phyloP scores from a whole-genome alignment of 2,888 invertebrate genomes.

The Drosophila tripunctata region DNA sequence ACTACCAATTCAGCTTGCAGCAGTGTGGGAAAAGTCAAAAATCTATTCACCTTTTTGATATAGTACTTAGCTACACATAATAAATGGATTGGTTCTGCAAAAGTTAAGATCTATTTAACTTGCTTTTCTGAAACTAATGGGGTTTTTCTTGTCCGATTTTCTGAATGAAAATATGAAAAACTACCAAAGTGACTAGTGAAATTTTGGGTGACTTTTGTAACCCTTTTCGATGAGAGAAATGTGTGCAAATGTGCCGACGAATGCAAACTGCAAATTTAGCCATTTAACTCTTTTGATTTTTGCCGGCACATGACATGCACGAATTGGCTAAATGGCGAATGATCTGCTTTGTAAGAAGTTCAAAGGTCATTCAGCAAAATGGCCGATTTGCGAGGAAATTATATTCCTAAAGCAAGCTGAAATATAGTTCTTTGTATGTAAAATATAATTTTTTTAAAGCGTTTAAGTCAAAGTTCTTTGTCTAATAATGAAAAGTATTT shows the following conservation, averaged over 20 bases:
- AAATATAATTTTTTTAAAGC: not conserved
- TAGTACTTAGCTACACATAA: too few relatives aligned
- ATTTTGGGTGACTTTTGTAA: slow-evolving; percentile 56
- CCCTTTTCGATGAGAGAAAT: slow-evolving; percentile 52
- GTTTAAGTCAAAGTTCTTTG: not conserved
- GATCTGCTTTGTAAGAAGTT: slow-evolving; percentile 56
- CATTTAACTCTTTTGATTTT: slow-evolving; percentile 63
- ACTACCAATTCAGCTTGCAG: not conserved
- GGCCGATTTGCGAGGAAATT: slow-evolving; percentile 8
- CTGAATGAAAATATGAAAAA: slow-evolving; percentile 62
- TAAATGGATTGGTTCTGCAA: slow-evolving; percentile 34
- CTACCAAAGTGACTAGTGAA: slow-evolving; percentile 71
- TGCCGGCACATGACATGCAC: slow-evolving; percentile 59
- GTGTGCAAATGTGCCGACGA: slow-evolving; percentile 39
- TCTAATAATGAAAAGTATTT: not conserved
- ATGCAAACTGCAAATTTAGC: slow-evolving; percentile 42
- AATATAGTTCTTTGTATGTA: not conserved
- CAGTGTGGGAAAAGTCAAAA: slow-evolving; percentile 62
- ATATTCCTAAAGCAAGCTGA: too few relatives aligned
- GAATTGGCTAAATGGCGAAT: slow-evolving; percentile 44
- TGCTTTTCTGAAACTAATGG: slow-evolving; percentile 39
- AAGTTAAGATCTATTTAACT: slow-evolving; percentile 25
- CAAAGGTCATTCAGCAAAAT: slow-evolving; percentile 62
- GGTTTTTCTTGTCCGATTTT: slow-evolving; percentile 28
- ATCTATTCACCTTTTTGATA: slow-evolving; percentile 22